Base-by-base conservation (phyloP, 2,888 invertebrate genomes). In the Coecobrya sp. region DNA sequence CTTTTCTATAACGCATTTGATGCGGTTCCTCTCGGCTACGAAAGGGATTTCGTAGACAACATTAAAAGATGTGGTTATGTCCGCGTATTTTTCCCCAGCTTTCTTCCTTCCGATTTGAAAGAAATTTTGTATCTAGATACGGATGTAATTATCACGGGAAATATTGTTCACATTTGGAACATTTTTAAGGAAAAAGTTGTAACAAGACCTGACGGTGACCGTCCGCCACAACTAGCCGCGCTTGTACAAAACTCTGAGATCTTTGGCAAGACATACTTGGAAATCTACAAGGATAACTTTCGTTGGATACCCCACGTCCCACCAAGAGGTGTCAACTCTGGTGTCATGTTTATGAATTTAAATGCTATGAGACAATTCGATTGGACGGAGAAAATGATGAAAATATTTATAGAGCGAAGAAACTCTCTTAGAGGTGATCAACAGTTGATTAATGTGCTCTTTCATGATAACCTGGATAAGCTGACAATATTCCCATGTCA, bases 281-380 rank as follows among this genome's bases (percentile, higher is more conserved):
- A 86, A 1, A n/a, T 86, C 19, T 86, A 27, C 42, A 10, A 25
- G 10, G 49, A 68, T 19, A 19, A 86, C 27, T 86, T 86, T 19
- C 8, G 2, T 3, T 13, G 25, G 68, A 68, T 86, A 13, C 86
- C 68, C 0, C 86, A 86, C 19, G 86, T 86, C 25, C 86, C 68
- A 1, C 86, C 86, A 13, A 1, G 86, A 27, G 86, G 86, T 0
- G 68, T 86, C 0, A 86, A 86, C 62, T 25, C 68, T 16, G 86
- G 86, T 19, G 68, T 86, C 3, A 68, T 86, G 45, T 86, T 86
- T n/a, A 86, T 86, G 86, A 86, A 86, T 36, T 68, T 86, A 68
- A 68, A 86, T 52, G 68, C 22, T 7, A 65, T 86, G 86, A 10
- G 86, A 52, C 8, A 68, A 22, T 86, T 86, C n/a, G 68, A 86